A percentile compares a stretch with the other conserved stretches of the same genome.
phyloP scores from a whole-genome alignment of 1,140 invertebrate species.

The Philaenus spumarius region DNA sequence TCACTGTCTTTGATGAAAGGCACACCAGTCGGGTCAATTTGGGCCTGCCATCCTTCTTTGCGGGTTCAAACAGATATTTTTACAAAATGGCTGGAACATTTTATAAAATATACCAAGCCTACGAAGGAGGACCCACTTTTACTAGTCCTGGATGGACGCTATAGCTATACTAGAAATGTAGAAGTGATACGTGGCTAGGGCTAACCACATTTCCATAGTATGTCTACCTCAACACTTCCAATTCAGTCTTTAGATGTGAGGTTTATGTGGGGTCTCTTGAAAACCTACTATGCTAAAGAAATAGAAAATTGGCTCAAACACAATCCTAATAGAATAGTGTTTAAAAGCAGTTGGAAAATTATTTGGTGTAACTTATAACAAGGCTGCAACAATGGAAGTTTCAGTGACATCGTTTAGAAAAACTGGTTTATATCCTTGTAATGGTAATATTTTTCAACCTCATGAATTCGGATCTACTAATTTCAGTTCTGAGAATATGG shows the following conservation, averaged over 20 bases:
- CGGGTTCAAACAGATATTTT: slow-evolving; percentile 34
- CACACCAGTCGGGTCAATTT: slow-evolving; percentile 33
- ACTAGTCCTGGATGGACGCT: too few relatives aligned
- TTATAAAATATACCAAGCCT: too few relatives aligned
- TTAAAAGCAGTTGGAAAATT: slow-evolving; percentile 32
- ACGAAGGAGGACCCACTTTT: slow-evolving; percentile 34
- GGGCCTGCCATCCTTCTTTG: slow-evolving; percentile 29
- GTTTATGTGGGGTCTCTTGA: slow-evolving; percentile 39
- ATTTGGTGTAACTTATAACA: slow-evolving; percentile 34
- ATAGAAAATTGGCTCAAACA: slow-evolving; percentile 30
- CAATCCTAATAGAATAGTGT: slow-evolving; percentile 34
- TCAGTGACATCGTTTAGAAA: slow-evolving; percentile 29
- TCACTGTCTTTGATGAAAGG: slow-evolving; percentile 32
- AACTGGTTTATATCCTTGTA: slow-evolving; percentile 33
- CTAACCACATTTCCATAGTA: too few relatives aligned
- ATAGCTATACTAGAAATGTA: too few relatives aligned
- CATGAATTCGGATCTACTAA: too few relatives aligned
- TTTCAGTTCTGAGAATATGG: too few relatives aligned
- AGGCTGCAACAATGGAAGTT: slow-evolving; percentile 32
- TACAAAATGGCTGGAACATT: slow-evolving; percentile 33
- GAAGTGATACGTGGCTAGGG: slow-evolving; percentile 23
- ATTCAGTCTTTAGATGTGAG: slow-evolving; percentile 40
- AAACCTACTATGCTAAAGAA: slow-evolving; percentile 29
- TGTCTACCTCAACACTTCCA: slow-evolving; percentile 35
- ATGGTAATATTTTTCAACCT: too few relatives aligned